Evolutionary conservation across 1,140 invertebrate species (phyloP).

Genomic region (Drosophila quadrilineata): DNA sequence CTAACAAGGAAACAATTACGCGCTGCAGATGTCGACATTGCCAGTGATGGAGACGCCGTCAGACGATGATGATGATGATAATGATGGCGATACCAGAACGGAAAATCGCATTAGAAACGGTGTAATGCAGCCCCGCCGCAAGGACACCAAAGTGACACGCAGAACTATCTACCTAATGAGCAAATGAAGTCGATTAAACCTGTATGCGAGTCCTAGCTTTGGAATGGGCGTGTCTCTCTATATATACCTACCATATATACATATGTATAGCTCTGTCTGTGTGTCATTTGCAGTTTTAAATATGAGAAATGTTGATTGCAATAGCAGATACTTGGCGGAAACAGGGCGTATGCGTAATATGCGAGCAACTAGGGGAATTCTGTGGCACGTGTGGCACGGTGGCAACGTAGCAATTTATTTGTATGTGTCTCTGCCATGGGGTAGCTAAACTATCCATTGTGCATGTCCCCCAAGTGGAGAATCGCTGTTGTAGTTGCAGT

Average conservation of each 20-base stretch:
- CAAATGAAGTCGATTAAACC: conserved; percentile 78
- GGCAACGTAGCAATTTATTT: not conserved
- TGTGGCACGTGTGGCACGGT: not conserved
- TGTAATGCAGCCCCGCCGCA: conserved; percentile 31
- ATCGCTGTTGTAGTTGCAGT: not conserved
- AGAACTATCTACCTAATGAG: conserved; percentile 69
- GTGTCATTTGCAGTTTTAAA: conserved; percentile 39
- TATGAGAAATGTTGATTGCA: conserved; percentile 53
- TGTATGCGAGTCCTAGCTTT: conserved; percentile 23
- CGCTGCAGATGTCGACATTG: conserved; percentile 46
- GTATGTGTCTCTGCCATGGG: conserved; percentile 12
- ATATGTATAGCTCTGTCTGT: not conserved
- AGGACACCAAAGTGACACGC: conserved; percentile 37
- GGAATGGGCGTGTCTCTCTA: not conserved
- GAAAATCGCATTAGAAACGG: conserved; percentile 51
- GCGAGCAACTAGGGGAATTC: conserved; percentile 7
- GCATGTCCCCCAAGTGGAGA: conserved; percentile 10
- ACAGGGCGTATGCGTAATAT: conserved; percentile 57
- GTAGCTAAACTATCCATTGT: conserved; percentile 29
- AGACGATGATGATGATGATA: too few relatives aligned
- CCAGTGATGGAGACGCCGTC: conserved; percentile 8
- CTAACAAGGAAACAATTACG: conserved; percentile 79
- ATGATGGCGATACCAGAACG: conserved; percentile 19
- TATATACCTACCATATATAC: too few relatives aligned
- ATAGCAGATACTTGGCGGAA: conserved; percentile 11